phyloP scores from a whole-genome alignment of 2,888 invertebrate species.

The Mesochorus sp. region DNA sequence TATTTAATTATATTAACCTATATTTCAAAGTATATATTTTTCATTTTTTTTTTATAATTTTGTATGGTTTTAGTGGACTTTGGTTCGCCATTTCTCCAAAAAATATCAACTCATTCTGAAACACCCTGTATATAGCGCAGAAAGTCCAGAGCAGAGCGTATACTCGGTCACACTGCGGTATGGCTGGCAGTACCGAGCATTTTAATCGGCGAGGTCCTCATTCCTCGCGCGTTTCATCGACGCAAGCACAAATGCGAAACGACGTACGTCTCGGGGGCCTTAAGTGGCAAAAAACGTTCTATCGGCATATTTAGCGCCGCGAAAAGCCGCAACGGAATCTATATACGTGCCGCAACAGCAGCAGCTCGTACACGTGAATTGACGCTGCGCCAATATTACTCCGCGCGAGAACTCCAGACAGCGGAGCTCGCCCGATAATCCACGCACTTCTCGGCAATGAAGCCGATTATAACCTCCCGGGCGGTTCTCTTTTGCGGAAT shows the following conservation, averaged over 20 bases:
- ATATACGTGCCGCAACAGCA: neutral
- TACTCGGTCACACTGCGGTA: neutral
- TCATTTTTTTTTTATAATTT: too few relatives aligned
- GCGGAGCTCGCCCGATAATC: neutral
- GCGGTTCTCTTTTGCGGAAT: constrained; percentile 57
- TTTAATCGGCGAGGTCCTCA: constrained; percentile 37
- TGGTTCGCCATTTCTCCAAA: too few relatives aligned
- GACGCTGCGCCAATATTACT: too few relatives aligned
- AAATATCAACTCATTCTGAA: too few relatives aligned
- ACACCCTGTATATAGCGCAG: constrained; percentile 16
- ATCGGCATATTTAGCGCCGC: constrained; percentile 13
- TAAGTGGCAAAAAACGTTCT: constrained; percentile 1
- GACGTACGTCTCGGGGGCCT: constrained; percentile 13
- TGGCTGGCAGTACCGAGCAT: constrained; percentile 22
- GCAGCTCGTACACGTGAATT: neutral
- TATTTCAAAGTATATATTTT: too few relatives aligned
- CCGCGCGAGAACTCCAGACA: neutral
- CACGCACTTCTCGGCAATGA: neutral
- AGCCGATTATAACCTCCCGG: constrained; percentile 21
- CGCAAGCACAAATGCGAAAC: constrained; percentile 37
- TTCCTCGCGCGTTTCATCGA: constrained; percentile 30
- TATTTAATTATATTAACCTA: too few relatives aligned
- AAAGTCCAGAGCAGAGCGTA: constrained; percentile 23
- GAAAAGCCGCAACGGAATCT: neutral
- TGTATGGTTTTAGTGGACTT: too few relatives aligned